These are phyloP conservation scores for Coryphaenoides rupestris DNA, from an alignment of 2,113 vertebrate genomes.

Conservation along the genomic window DNA sequence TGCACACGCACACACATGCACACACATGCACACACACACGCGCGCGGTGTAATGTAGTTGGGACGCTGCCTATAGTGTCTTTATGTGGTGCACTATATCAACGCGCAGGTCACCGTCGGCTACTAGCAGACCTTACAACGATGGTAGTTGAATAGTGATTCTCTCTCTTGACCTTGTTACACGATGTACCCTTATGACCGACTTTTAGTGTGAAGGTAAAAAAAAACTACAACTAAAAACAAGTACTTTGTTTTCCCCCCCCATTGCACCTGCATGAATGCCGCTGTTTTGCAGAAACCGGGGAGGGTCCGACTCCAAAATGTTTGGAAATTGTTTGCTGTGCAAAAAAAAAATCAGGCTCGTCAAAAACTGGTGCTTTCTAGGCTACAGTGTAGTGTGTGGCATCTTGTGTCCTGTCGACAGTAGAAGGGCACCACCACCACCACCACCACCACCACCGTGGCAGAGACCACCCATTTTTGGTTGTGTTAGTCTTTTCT, in stretches of 20 bases:
- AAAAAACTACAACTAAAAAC: too few relatives aligned
- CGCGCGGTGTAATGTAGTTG: too few relatives aligned
- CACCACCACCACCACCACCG: slow-evolving; percentile 44
- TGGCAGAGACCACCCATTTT: slow-evolving; percentile 14
- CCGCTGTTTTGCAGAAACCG: slow-evolving; percentile 45
- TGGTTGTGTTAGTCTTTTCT: slow-evolving; percentile 2
- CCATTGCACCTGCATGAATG: slow-evolving; percentile 59
- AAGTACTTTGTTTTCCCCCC: slow-evolving; percentile 42
- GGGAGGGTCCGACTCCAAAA: slow-evolving; percentile 20
- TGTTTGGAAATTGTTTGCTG: slow-evolving; percentile 39
- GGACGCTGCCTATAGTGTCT: not conserved
- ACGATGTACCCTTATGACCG: slow-evolving; percentile 46
- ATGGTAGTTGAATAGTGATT: not conserved
- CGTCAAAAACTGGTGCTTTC: slow-evolving; percentile 48
- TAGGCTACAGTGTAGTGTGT: slow-evolving; percentile 62
- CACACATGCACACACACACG: too few relatives aligned
- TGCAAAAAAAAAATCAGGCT: slow-evolving; percentile 34
- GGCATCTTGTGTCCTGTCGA: slow-evolving; percentile 50
- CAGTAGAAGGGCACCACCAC: slow-evolving; percentile 53
- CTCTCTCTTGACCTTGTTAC: slow-evolving; percentile 20
- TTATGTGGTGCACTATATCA: not conserved
- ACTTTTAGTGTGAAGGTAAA: slow-evolving; percentile 47
- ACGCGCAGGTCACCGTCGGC: not conserved
- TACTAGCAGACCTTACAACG: not conserved
- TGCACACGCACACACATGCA: too few relatives aligned